These are phyloP conservation scores for Aphaenogaster ashmeadi DNA, from an alignment of 1,140 invertebrate genomes.

Conservation along the genomic window DNA sequence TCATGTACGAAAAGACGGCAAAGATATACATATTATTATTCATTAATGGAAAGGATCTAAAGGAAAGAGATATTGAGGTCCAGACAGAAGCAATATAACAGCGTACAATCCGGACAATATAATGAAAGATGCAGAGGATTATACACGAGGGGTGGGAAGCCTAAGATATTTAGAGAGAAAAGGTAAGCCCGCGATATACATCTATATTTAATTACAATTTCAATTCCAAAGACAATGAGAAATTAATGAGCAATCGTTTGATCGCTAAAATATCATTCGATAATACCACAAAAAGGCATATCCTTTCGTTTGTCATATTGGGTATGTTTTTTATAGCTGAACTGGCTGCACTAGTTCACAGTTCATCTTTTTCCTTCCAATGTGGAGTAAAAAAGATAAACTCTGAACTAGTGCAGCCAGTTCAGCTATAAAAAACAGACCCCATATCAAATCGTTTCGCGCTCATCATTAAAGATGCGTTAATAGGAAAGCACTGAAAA, in stretches of 20 bases:
- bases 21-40: not conserved
- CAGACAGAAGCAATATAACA: not conserved
- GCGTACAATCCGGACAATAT: not conserved
- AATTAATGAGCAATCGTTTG: not conserved
- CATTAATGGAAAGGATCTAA: not conserved
- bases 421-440: too few species aligned
- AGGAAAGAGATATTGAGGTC: not conserved
- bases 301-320: not conserved
- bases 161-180: not conserved
- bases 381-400: too few species aligned
- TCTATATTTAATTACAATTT: conserved; percentile 31
- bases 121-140: conserved; percentile 11
- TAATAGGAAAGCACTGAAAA: conserved; percentile 6
- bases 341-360: too few species aligned
- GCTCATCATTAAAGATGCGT: not conserved
- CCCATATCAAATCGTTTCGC: conserved; percentile 12
- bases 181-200: not conserved
- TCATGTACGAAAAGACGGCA: not conserved
- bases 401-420: too few species aligned
- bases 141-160: not conserved
- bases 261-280: not conserved
- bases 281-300: not conserved
- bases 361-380: too few species aligned
- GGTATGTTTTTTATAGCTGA: too few species aligned
- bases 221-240: conserved; percentile 7